Percentiles rank a stretch among this genome's conserved stretches.
phyloP scores from a whole-genome alignment of 2,888 invertebrate genomes.

The Ennomos erosarius region DNA sequence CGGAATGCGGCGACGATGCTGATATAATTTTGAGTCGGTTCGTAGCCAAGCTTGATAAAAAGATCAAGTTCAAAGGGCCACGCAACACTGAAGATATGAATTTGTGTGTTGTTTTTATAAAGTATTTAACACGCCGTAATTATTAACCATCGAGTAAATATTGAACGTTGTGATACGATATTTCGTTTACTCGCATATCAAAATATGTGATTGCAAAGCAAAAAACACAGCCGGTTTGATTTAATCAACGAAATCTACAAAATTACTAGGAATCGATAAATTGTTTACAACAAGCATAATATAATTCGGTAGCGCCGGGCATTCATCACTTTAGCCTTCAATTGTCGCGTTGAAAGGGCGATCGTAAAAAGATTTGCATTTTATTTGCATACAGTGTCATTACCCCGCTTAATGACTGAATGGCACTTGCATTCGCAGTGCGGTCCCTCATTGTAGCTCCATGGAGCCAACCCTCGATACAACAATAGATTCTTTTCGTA shows the following conservation, averaged over 20 bases:
- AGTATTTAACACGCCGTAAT: slow-evolving; percentile 12
- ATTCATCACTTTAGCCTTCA: slow-evolving; percentile 54
- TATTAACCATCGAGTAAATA: no score
- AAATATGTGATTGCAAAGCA: slow-evolving; percentile 6
- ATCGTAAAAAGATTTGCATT: slow-evolving; percentile 69
- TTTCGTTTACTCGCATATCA: no score
- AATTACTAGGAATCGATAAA: slow-evolving; percentile 47
- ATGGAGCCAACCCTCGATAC: slow-evolving; percentile 44
- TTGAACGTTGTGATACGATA: no score
- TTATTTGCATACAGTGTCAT: slow-evolving; percentile 77
- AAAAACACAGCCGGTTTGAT: slow-evolving; percentile 20
- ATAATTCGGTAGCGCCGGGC: slow-evolving; percentile 65
- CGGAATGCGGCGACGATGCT: slow-evolving; percentile 71
- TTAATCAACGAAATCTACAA: slow-evolving; percentile 16
- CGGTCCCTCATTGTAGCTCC: slow-evolving; percentile 45
- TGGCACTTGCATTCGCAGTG: slow-evolving; percentile 65
- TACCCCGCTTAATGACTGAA: slow-evolving; percentile 57
- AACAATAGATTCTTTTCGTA: slow-evolving; percentile 69
- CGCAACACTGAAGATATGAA: slow-evolving; percentile 54
- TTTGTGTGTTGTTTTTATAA: slow-evolving; percentile 45
- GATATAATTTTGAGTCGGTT: slow-evolving; percentile 70
- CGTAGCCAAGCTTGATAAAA: slow-evolving; percentile 74
- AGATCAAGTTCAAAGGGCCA: slow-evolving; percentile 83
- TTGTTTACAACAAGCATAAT: slow-evolving; percentile 66
- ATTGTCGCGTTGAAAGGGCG: slow-evolving; percentile 56